Percentiles rank a stretch among this genome's conserved stretches.
Evolutionary conservation across 2,797 vertebrate genomes (phyloP).

Genomic region (Malurus splendens): DNA sequence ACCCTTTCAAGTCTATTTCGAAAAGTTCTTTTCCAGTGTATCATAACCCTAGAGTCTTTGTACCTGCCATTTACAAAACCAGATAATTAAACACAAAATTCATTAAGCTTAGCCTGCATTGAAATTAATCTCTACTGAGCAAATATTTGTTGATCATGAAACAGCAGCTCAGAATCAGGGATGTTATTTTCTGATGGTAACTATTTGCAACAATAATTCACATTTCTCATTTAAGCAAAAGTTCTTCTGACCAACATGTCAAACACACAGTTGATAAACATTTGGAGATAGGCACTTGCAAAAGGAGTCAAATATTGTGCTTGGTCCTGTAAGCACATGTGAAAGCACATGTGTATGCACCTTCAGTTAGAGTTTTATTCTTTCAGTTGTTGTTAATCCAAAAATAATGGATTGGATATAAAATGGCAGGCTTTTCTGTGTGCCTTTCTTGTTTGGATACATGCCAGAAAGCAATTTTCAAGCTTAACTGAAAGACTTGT

Average conservation of each 20-base stretch:
- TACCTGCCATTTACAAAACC: not conserved
- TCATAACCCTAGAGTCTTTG: not conserved
- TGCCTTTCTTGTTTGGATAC: not conserved
- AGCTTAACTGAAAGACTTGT: conserved; percentile 8
- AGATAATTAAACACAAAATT: not conserved
- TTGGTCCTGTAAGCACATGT: not conserved
- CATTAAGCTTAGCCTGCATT: not conserved
- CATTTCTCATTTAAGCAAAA: not conserved
- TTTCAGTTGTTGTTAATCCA: not conserved
- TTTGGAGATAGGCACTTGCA: not conserved
- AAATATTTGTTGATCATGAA: not conserved
- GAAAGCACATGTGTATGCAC: not conserved
- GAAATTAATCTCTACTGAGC: not conserved
- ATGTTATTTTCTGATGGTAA: not conserved
- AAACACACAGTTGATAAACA: not conserved
- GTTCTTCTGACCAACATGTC: not conserved
- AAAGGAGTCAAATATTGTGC: not conserved
- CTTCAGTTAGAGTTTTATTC: not conserved
- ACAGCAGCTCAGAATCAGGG: not conserved
- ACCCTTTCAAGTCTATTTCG: not conserved
- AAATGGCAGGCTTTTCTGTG: not conserved
- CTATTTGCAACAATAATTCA: not conserved
- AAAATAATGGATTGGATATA: not conserved
- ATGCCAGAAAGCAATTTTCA: conserved; percentile 11
- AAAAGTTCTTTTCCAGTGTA: not conserved